These are phyloP conservation scores for Ciconia boyciana DNA, from an alignment of 2,113 vertebrate genomes.

Conservation along the genomic window DNA sequence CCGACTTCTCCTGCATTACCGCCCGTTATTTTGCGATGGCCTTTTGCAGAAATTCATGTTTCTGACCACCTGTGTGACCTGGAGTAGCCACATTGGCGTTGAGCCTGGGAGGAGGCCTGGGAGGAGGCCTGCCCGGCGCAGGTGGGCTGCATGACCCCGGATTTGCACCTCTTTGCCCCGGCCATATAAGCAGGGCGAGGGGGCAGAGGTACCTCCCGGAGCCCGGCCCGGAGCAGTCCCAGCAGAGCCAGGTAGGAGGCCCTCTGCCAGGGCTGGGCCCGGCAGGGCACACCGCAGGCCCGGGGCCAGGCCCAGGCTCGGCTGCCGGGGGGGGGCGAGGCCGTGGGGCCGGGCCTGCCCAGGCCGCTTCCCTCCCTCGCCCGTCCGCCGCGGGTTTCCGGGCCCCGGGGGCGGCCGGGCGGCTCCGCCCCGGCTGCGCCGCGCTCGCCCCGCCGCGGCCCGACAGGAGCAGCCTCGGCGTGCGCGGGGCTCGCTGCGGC, in stretches of 20 bases:
- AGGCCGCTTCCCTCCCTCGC: background rate
- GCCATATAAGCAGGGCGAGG: background rate
- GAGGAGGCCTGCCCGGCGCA: background rate
- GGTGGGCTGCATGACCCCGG: background rate
- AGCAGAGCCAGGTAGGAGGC: background rate
- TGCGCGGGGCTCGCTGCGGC: background rate
- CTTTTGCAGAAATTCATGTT: accelerated
- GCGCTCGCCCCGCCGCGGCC: background rate
- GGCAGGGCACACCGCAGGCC: too few relatives aligned
- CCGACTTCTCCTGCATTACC: accelerated
- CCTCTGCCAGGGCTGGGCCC: too few relatives aligned
- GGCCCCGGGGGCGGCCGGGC: too few relatives aligned
- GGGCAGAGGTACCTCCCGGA: accelerated
- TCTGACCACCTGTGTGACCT: background rate
- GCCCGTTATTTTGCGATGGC: accelerated
- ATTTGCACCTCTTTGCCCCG: background rate
- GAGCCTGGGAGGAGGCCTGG: background rate
- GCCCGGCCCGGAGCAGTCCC: background rate
- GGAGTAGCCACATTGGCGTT: accelerated
- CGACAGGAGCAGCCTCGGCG: background rate
- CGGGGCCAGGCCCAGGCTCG: too few relatives aligned
- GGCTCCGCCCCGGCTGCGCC: background rate
- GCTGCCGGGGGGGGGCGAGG: background rate
- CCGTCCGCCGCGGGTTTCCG: background rate
- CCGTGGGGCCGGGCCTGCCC: background rate